Conservation (phyloP, 2,888 invertebrate genomes). For the Diloba caeruleocephala region DNA sequence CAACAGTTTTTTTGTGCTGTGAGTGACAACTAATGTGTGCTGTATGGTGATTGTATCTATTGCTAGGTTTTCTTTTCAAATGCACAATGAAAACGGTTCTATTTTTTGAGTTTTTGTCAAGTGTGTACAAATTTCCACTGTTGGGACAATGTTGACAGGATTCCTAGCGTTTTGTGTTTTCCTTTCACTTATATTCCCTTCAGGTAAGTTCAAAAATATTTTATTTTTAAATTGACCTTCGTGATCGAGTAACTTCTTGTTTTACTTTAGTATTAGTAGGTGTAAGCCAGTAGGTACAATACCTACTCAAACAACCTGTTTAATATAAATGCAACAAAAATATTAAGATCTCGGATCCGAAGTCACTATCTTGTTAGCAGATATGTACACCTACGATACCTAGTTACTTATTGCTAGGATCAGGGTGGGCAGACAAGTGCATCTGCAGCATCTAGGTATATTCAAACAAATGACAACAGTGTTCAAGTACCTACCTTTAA, state of each 20-base stretch:
- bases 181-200: conserved; percentile 71
- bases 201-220: conserved; percentile 68
- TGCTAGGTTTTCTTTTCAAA: conserved; percentile 60
- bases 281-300: neutral
- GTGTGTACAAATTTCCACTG: conserved; percentile 73
- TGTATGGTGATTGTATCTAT: conserved; percentile 65
- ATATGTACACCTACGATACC: too few relatives aligned
- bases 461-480: too few relatives aligned
- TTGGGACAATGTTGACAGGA: conserved; percentile 83
- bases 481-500: too few relatives aligned
- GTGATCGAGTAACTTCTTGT: conserved; percentile 11
- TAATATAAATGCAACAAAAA: conserved; percentile 1
- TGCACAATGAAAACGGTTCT: conserved; percentile 82
- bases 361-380: too few relatives aligned
- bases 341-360: too few relatives aligned
- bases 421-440: too few relatives aligned
- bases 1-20: conserved; percentile 68
- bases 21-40: conserved; percentile 65
- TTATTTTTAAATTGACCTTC: conserved; percentile 18
- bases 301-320: neutral
- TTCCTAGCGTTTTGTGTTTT: conserved; percentile 74
- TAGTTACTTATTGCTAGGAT: too few relatives aligned
- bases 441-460: too few relatives aligned
- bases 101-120: conserved; percentile 71
- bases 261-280: neutral